A percentile compares a stretch with the other conserved stretches of the same genome.
phyloP scores from a whole-genome alignment of 2,113 vertebrate species.

The Stictonetta naevosa region DNA sequence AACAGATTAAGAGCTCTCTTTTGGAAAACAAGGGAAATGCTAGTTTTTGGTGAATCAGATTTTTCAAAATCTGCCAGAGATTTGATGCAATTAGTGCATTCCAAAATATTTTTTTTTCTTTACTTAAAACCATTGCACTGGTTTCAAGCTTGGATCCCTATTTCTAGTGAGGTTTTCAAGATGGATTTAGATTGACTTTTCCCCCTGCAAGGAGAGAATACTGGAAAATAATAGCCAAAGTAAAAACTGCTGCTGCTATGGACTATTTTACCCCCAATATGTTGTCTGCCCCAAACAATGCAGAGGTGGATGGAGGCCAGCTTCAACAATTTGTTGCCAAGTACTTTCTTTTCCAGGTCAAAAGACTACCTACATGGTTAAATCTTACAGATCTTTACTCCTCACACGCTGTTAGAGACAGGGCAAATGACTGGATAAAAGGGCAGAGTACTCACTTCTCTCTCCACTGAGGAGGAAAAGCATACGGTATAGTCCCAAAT shows the following conservation, averaged over 20 bases:
- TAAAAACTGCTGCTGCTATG: background rate
- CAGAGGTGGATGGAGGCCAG: background rate
- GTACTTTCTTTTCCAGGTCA: background rate
- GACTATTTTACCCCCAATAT: accelerated
- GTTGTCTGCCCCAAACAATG: background rate
- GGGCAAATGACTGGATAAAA: background rate
- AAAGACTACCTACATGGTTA: background rate
- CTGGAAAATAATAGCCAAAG: background rate
- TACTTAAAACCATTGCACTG: background rate
- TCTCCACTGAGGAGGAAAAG: background rate
- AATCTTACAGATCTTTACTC: background rate
- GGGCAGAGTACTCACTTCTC: background rate
- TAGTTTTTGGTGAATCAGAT: background rate
- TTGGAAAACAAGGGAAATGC: background rate
- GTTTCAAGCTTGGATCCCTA: background rate
- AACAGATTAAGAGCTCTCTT: background rate
- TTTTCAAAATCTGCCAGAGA: background rate
- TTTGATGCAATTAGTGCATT: background rate
- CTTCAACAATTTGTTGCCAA: background rate
- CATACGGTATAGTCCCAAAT: background rate
- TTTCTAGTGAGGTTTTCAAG: background rate
- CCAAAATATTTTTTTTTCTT: background rate
- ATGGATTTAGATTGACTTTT: background rate
- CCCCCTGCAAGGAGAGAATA: background rate
- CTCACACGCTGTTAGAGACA: background rate